Percentiles rank a stretch among this genome's conserved stretches.
phyloP scores from a whole-genome alignment of 2,797 vertebrate species.

The Aplochiton taeniatus region DNA sequence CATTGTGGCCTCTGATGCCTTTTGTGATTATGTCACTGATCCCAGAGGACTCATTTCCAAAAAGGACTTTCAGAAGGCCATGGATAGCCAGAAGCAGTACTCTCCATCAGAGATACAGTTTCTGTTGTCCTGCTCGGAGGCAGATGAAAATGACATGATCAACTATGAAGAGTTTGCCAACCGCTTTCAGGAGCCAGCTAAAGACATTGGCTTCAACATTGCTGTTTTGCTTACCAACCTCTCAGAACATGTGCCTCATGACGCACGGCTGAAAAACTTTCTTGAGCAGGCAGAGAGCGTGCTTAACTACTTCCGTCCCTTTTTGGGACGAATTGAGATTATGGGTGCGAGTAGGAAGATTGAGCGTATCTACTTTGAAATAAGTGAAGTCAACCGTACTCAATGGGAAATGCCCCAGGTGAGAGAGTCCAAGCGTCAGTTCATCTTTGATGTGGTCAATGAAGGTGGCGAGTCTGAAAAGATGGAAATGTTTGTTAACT shows the following conservation, averaged over 20 bases:
- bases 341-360: conserved; percentile 94
- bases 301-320: conserved; percentile 92
- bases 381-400: conserved; percentile 90
- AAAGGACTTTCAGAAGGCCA: conserved; percentile 97
- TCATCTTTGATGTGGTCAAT: conserved; percentile 98
- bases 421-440: conserved; percentile 94
- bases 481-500: conserved; percentile 98
- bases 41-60: conserved; percentile 94
- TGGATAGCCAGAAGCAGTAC: conserved; percentile 98
- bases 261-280: conserved; percentile 87
- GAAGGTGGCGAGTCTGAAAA: conserved; percentile 95
- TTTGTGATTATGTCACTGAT: conserved; percentile 90
- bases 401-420: conserved; percentile 99
- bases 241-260: conserved; percentile 92
- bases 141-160: conserved; percentile 98
- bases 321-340: conserved; percentile 93
- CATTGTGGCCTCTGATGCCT: conserved; percentile 92
- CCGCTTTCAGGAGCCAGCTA: conserved; percentile 93
- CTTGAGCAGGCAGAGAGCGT: conserved; percentile 88
- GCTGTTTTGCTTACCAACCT: conserved; percentile 94
- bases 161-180: conserved; percentile 90
- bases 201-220: conserved; percentile 96
- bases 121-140: conserved; percentile 92
- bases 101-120: conserved; percentile 91
- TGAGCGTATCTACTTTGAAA: conserved; percentile 97